Evolutionary conservation across 2,113 vertebrate genomes (phyloP).

Genomic region (Gobius niger): DNA sequence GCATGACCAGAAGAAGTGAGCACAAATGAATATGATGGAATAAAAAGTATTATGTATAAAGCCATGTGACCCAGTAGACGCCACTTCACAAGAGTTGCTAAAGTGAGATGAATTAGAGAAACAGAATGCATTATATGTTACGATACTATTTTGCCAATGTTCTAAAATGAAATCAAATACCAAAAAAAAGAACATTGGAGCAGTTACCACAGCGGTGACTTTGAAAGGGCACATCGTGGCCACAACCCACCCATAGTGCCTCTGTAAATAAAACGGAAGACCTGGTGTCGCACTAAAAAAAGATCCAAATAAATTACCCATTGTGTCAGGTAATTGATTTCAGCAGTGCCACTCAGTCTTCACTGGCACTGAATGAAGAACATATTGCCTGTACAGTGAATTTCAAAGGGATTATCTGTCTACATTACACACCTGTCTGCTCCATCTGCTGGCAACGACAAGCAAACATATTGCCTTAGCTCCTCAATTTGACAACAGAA

Average conservation of each 20-base stretch:
- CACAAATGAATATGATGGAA: too few relatives aligned
- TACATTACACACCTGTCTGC: slow-evolving; percentile 24
- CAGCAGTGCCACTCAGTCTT: background rate
- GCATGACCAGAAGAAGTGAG: too few relatives aligned
- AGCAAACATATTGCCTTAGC: background rate
- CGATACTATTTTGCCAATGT: too few relatives aligned
- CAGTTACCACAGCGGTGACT: background rate
- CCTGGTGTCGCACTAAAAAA: background rate
- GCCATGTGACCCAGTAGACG: too few relatives aligned
- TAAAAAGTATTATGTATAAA: too few relatives aligned
- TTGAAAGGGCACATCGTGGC: background rate
- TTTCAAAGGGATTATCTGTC: slow-evolving; percentile 16
- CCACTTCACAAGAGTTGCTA: too few relatives aligned
- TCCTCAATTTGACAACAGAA: slow-evolving; percentile 3
- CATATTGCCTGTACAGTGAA: background rate
- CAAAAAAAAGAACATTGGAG: background rate
- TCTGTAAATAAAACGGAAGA: background rate
- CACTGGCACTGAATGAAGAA: slow-evolving; percentile 6
- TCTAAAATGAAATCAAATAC: background rate
- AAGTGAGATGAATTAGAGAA: too few relatives aligned
- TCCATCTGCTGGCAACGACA: slow-evolving; percentile 12
- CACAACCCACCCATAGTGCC: slow-evolving; percentile 1
- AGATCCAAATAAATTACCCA: slow-evolving; percentile 8
- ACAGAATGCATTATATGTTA: too few relatives aligned
- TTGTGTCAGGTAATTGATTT: slow-evolving; percentile 25